A percentile compares a stretch with the other conserved stretches of the same genome.
These are phyloP conservation scores for Pseudonaja textilis DNA, from an alignment of 2,113 vertebrate genomes.

Conservation along the genomic window DNA sequence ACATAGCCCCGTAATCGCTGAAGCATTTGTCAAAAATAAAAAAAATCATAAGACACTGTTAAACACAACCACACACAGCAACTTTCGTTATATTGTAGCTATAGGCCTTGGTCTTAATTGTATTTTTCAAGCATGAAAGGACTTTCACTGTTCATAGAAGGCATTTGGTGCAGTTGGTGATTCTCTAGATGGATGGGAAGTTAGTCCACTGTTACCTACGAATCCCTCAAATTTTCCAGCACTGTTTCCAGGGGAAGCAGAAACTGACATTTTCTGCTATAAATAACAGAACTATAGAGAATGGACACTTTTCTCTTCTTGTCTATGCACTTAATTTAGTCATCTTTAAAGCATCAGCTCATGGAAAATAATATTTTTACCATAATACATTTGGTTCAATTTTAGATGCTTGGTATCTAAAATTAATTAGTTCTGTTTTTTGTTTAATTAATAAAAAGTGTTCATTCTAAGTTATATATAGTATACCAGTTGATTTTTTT, in stretches of 20 bases:
- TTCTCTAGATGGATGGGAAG: background rate
- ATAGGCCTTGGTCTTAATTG: background rate
- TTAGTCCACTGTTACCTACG: background rate
- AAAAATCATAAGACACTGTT: slow-evolving; percentile 24
- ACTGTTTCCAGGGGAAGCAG: background rate
- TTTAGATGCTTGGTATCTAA: background rate
- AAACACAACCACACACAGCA: background rate
- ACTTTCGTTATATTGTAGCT: slow-evolving; percentile 7
- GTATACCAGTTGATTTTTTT: background rate
- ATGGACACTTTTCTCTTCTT: background rate
- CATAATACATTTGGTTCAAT: background rate
- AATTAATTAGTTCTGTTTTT: background rate
- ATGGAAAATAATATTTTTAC: background rate
- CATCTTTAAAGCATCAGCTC: background rate
- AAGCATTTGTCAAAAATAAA: slow-evolving; percentile 19
- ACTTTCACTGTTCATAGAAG: background rate
- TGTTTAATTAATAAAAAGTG: background rate
- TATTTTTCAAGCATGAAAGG: background rate
- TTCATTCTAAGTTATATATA: background rate
- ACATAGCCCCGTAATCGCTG: slow-evolving; percentile 20
- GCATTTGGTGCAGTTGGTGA: background rate
- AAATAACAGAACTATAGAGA: too few relatives aligned
- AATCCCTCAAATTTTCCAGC: background rate
- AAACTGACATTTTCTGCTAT: too few relatives aligned
- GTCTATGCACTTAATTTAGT: background rate